Conservation (phyloP, 2,797 vertebrate genomes). For the Mareca strepera region DNA sequence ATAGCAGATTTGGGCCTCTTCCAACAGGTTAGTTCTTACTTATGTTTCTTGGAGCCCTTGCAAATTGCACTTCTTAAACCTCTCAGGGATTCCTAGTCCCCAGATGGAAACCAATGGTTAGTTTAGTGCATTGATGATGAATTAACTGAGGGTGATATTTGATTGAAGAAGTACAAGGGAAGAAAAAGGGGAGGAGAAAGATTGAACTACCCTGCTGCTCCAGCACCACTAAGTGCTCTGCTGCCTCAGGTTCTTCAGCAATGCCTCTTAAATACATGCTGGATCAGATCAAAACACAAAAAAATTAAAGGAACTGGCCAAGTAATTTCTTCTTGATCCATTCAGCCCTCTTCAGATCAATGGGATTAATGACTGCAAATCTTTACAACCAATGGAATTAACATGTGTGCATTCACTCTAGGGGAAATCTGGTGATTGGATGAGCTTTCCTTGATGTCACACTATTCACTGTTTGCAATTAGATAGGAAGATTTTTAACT, state of each 20-base stretch:
- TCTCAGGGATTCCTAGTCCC: background rate
- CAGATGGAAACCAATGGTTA: background rate
- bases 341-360: background rate
- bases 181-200: background rate
- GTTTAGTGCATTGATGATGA: background rate
- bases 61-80: background rate
- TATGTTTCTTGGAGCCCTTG: background rate
- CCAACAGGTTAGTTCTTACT: background rate
- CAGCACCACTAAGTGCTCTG: background rate
- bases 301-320: background rate
- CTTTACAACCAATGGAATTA: background rate
- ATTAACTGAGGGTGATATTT: background rate
- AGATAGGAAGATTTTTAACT: background rate
- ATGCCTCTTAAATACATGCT: background rate
- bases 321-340: background rate
- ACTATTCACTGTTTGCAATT: background rate
- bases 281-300: background rate
- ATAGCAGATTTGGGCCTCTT: background rate
- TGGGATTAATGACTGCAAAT: background rate
- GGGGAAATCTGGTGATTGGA: background rate
- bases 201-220: background rate
- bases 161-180: background rate
- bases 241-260: background rate
- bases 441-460: background rate
- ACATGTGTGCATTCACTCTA: background rate